Evolutionary conservation across 2,113 vertebrate genomes (phyloP).

Genomic region (Donacobius atricapilla): DNA sequence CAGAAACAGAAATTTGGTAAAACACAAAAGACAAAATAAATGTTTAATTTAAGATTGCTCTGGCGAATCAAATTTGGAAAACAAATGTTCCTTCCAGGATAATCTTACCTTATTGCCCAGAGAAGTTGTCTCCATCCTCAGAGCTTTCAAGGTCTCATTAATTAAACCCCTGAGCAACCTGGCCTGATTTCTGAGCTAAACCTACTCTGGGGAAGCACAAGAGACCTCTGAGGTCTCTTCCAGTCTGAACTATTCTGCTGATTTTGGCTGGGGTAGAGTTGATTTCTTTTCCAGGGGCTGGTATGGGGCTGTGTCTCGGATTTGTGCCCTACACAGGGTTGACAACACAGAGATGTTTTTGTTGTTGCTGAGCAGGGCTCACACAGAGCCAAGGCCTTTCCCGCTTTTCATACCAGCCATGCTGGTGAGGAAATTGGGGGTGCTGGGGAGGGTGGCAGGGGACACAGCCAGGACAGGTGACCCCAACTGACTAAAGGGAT

Average conservation of each 20-base stretch:
- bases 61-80: background rate
- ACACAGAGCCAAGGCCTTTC: background rate
- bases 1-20: background rate
- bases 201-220: background rate
- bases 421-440: no score
- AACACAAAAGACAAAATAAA: background rate
- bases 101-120: background rate
- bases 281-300: background rate
- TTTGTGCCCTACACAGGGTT: background rate
- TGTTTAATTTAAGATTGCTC: background rate
- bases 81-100: background rate
- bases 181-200: background rate
- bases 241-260: background rate
- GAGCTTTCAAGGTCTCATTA: background rate
- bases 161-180: background rate
- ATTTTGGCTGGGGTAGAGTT: background rate
- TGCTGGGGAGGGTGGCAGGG: background rate
- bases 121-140: background rate
- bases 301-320: background rate
- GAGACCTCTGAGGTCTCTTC: background rate
- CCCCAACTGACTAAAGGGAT: background rate
- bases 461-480: background rate
- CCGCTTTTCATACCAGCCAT: background rate
- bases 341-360: background rate
- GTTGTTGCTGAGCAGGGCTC: background rate